Evolutionary conservation across 2,797 vertebrate species (phyloP), one percentile per base, ranked within the genome.

Genomic region (Gymnothorax reevesii): DNA sequence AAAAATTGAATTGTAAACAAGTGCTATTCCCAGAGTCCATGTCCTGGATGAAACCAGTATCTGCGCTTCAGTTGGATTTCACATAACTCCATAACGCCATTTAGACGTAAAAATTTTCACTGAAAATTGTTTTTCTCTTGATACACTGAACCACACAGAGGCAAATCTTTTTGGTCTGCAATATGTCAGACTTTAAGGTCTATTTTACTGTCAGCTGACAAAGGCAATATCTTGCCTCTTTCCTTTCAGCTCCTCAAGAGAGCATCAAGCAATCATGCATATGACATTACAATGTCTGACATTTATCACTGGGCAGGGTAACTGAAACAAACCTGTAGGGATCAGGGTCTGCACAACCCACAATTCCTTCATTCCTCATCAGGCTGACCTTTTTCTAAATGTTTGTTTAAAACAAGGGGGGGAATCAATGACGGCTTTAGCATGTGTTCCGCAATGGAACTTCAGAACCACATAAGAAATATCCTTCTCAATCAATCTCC

Each of bases 351-450:
- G 71, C 71, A 33, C 71, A 42, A 25, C 71, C 71, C 71, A 75
- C 25, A 42, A 42, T 9, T 2, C 5, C 27, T 12, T 80, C 52
- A 80, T 80, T 80, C 77, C 8, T 22, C 20, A 54, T 12, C 52
- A 80, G n/a, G 22, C 17, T 55, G 77, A 80, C 49, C 77, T 80
- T 80, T 42, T 80, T 80, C 22, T n/a, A 55, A 54, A 80, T 80
- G 49, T 80, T 55, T 80, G 49, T 80, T 17, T 77, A 4, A 49
- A 77, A 64, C 9, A 71, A 27, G 4, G 25, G 25, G 22, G 12
- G 17, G 49, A 77, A 52, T 52, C 73, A 77, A 49, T 77, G 13
- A 52, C 8, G 6, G 27, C 33, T 17, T 13, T 49, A 52, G 73
- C 73, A 77, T 17, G 42, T 80, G 15, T 54, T 80, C 22, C 7